Evolutionary conservation across 2,113 vertebrate species (phyloP), one percentile per base, ranked within the genome.

Genomic region (Lepus europaeus): DNA sequence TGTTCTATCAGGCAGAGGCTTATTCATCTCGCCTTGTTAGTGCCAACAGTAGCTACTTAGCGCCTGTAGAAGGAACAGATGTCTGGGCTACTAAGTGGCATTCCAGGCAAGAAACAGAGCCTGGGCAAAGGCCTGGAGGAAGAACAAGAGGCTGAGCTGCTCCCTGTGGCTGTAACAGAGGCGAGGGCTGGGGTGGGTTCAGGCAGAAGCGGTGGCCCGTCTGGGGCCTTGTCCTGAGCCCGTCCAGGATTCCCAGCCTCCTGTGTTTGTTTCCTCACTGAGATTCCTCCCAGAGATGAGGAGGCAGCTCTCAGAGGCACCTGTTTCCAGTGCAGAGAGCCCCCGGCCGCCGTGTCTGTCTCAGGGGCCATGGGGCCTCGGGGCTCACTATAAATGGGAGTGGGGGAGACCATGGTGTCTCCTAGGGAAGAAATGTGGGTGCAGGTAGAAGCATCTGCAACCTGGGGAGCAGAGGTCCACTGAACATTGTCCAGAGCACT

Each of bases 361-460:
- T 96, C 92, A 96, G 83, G 45, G 85, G 25, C 51, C 0, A 0
- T 68, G 90, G 76, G 33, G 17, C 79, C 95, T 96, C 72, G 59
- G 51, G 89, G 85, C 95, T 95, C 0, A 2, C 79, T 79, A n/a
- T 92, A 72, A 94, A 86, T 39, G 95, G 87, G 95, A 97, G 86
- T 89, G 27, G 69, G 77, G 79, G 86, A 92, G 76, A 97, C 95
- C 92, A 93, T 76, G 79, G 84, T 96, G 92, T 95, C 88, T 97
- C 90, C 66, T 91, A 0, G 2, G 92, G 89, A 97, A 91, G 93
- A 97, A 94, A 96, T 96, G 94, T 63, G 72, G 95, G 61, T 1
- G 0, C 29, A 68, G 53, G 70, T 69, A 70, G 92, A 61, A 63
- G 59, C 91, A 72, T 95, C 87, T 95, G 56, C 70, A 87, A 89